A percentile compares a stretch with the other conserved stretches of the same genome.
These are phyloP conservation scores for Hartigia nigra DNA, from an alignment of 2,888 invertebrate genomes.

Conservation along the genomic window DNA sequence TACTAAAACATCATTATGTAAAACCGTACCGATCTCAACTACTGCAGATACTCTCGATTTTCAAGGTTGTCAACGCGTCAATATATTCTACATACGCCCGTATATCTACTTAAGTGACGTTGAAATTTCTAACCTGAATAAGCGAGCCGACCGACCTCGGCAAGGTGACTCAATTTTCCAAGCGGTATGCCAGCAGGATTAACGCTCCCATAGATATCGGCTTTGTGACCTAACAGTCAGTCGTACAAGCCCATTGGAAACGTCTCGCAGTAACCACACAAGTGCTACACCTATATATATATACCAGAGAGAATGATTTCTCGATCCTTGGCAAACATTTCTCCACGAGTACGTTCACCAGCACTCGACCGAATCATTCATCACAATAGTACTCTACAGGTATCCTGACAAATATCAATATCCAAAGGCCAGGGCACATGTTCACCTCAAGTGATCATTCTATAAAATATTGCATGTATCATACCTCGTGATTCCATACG, in stretches of 20 bases:
- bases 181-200: not conserved
- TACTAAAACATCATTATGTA: not conserved
- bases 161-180: not conserved
- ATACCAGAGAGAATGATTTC: not conserved
- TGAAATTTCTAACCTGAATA: not conserved
- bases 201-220: not conserved
- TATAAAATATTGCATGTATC: not conserved
- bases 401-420: not conserved
- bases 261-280: not conserved
- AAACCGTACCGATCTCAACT: not conserved
- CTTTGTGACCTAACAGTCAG: not conserved
- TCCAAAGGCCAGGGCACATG: not conserved
- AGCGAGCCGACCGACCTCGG: not conserved
- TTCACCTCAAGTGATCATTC: not conserved
- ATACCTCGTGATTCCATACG: not conserved
- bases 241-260: not conserved
- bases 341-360: not conserved
- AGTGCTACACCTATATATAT: not conserved
- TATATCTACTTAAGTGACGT: not conserved
- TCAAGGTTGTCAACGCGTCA: slow-evolving; percentile 32
- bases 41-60: slow-evolving; percentile 33
- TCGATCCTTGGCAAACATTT: not conserved
- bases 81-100: not conserved
- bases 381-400: not conserved
- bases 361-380: not conserved